phyloP scores from a whole-genome alignment of 2,113 vertebrate species.

The Chloroceryle aenea region DNA sequence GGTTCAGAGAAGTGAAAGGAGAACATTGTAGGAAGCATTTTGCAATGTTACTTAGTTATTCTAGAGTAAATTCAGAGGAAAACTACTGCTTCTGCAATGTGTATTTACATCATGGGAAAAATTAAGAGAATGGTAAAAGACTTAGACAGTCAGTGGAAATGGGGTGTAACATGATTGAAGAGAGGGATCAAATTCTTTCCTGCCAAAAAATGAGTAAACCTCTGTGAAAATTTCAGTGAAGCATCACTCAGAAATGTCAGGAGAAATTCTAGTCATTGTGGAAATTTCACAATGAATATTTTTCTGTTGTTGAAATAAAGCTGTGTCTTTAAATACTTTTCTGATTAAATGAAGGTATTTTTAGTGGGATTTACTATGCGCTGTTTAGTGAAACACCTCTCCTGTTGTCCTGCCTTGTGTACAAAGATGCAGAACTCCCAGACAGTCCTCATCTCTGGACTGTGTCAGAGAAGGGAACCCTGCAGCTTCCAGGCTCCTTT shows the following conservation, averaged over 20 bases:
- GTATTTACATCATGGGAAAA: slow-evolving; percentile 21
- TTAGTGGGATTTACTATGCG: not conserved
- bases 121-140: not conserved
- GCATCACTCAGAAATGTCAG: slow-evolving; percentile 32
- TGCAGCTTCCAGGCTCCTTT: slow-evolving; percentile 8
- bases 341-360: not conserved
- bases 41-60: not conserved
- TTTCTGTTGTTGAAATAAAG: not conserved
- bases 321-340: not conserved
- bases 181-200: slow-evolving; percentile 38
- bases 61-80: not conserved
- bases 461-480: not conserved
- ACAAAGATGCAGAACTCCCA: not conserved
- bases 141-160: slow-evolving; percentile 47
- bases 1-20: not conserved
- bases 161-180: slow-evolving; percentile 37
- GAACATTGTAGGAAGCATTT: not conserved
- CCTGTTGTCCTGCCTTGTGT: not conserved
- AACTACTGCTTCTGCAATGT: not conserved
- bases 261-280: slow-evolving; percentile 6
- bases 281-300: not conserved
- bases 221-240: slow-evolving; percentile 48
- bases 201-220: slow-evolving; percentile 27
- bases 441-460: not conserved
- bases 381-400: rapidly evolving